Evolutionary conservation across 2,888 invertebrate species (phyloP).

Genomic region (Rotaria macrura): DNA sequence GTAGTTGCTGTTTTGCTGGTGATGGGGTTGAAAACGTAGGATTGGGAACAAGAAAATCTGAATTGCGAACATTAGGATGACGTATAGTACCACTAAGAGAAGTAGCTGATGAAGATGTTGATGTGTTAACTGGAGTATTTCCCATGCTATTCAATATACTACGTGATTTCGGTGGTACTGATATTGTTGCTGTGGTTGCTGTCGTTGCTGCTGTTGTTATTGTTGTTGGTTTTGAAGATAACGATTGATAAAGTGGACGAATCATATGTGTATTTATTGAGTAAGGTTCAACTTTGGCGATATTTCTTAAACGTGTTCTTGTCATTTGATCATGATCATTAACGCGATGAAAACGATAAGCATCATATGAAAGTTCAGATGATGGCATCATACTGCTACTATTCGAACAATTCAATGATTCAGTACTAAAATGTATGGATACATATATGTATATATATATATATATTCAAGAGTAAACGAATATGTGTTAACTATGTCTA

Average conservation of each 20-base stretch:
- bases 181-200: no score
- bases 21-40: neutral
- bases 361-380: slow-evolving; percentile 7
- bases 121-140: neutral
- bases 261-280: neutral
- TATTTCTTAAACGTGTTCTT: slow-evolving; percentile 5
- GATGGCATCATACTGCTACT: neutral
- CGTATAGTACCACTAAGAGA: neutral
- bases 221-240: neutral
- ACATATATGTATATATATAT: no score
- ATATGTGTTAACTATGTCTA: neutral
- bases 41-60: neutral
- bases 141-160: neutral
- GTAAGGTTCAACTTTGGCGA: neutral
- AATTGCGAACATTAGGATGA: neutral
- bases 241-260: neutral
- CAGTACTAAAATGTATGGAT: neutral
- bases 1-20: neutral
- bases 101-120: neutral
- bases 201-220: neutral
- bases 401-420: neutral
- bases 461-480: neutral
- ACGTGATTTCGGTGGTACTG: neutral
- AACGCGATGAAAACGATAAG: neutral
- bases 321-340: neutral